phyloP scores from a whole-genome alignment of 2,113 vertebrate species.

The Amblyopsis rosae region DNA sequence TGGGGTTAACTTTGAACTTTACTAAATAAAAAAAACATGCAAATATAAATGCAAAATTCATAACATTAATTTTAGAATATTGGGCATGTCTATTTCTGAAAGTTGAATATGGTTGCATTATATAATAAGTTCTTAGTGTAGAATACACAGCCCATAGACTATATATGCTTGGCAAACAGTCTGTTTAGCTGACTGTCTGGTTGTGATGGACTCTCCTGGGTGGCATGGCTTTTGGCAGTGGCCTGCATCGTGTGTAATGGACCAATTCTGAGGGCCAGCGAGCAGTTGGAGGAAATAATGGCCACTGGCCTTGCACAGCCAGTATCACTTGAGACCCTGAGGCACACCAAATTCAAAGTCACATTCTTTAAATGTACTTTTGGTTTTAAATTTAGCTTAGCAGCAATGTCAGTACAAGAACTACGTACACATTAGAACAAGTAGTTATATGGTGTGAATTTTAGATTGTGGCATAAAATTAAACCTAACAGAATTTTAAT shows the following conservation, averaged over 20 bases:
- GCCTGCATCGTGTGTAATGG: constrained; percentile 50
- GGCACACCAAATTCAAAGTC: constrained; percentile 24
- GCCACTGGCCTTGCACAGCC: constrained; percentile 13
- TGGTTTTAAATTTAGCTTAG: background rate
- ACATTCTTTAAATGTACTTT: background rate
- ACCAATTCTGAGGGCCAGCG: constrained; percentile 43
- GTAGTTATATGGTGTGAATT: background rate
- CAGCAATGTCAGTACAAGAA: background rate
- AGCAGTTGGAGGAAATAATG: constrained; percentile 45
- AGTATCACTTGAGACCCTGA: constrained; percentile 5
- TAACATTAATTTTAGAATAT: background rate
- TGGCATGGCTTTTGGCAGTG: constrained; percentile 18
- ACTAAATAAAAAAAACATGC: background rate
- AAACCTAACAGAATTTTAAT: background rate
- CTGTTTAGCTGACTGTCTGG: constrained; percentile 21
- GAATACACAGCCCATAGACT: constrained; percentile 1
- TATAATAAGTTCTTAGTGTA: constrained; percentile 6
- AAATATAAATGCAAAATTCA: background rate
- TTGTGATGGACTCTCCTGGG: constrained; percentile 32
- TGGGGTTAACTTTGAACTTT: background rate
- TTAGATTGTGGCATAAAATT: background rate
- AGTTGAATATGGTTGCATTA: background rate
- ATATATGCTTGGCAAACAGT: constrained; percentile 18
- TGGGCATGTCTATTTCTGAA: background rate
- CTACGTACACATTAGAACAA: background rate